phyloP scores from a whole-genome alignment of 1,140 invertebrate species.

The Sminthurides bifidus region DNA sequence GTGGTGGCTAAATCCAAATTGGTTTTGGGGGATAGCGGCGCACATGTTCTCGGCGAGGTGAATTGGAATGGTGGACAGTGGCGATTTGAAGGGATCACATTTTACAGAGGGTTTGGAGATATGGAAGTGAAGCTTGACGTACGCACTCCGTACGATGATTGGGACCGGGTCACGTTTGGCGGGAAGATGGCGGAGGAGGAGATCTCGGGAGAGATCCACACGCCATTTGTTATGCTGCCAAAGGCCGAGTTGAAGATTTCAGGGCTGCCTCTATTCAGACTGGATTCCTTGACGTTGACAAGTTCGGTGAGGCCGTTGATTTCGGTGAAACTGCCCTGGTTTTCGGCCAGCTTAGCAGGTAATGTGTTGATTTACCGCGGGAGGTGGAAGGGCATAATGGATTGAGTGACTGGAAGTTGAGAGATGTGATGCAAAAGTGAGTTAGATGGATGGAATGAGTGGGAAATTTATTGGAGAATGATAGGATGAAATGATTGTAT shows the following conservation, averaged over 20 bases:
- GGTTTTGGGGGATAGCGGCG: conserved; percentile 2
- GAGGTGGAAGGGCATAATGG: no score
- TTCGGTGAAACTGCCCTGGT: conserved; percentile 19
- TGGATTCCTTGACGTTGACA: conserved; percentile 4
- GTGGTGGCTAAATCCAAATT: conserved; percentile 21
- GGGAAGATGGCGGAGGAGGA: conserved; percentile 13
- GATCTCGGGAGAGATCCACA: conserved; percentile 19
- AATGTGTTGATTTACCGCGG: no score
- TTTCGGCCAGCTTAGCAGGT: conserved; percentile 16
- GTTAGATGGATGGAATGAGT: no score
- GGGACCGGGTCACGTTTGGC: conserved; percentile 27
- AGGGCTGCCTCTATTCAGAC: conserved; percentile 9
- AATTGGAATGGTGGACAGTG: conserved; percentile 13
- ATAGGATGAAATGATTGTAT: no score
- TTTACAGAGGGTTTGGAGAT: conserved; percentile 26
- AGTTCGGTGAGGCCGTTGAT: conserved; percentile 16
- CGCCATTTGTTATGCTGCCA: conserved; percentile 18
- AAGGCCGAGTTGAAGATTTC: conserved; percentile 17
- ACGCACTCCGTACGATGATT: conserved; percentile 30
- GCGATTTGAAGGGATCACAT: conserved; percentile 18
- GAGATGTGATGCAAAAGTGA: no score
- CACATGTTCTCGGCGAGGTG: conserved; percentile 19
- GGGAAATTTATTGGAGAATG: no score
- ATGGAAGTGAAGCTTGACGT: conserved; percentile 32
- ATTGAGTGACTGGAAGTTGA: not conserved